These are phyloP conservation scores for Nipponacmea schrenckii DNA, from an alignment of 2,888 invertebrate genomes.

Conservation along the genomic window DNA sequence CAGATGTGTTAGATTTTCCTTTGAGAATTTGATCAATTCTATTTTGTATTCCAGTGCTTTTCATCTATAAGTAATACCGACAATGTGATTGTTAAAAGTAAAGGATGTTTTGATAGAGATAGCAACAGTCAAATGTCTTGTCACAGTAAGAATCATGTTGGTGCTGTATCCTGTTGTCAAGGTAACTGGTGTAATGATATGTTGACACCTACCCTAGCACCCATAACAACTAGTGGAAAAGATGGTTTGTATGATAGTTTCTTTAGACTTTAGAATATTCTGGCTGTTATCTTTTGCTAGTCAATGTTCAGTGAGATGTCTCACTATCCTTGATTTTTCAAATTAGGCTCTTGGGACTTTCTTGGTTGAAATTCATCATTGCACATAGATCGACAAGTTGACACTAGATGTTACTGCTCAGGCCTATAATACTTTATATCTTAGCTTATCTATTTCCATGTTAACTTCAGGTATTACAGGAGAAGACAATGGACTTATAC, in stretches of 20 bases:
- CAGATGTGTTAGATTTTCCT: no score
- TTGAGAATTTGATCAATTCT: no score
- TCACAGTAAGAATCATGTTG: constrained; percentile 7
- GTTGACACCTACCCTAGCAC: neutral
- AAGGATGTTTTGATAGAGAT: constrained; percentile 6
- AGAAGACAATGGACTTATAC: neutral
- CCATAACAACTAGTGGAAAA: neutral
- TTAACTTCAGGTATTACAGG: constrained; percentile 23
- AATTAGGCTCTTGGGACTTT: no score
- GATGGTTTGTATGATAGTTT: neutral
- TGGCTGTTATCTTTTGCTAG: no score
- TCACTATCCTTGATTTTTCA: no score
- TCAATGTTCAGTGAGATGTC: neutral
- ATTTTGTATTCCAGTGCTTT: neutral
- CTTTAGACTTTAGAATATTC: no score
- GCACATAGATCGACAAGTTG: no score
- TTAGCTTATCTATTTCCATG: neutral
- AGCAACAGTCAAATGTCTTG: constrained; percentile 8
- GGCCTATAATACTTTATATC: no score
- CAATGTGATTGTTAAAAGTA: neutral
- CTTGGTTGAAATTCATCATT: no score
- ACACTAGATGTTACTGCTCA: no score
- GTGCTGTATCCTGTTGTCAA: neutral
- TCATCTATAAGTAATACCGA: neutral
- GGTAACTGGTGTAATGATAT: constrained; percentile 2